Percentiles rank a stretch among this genome's conserved stretches.
phyloP scores from a whole-genome alignment of 2,113 vertebrate genomes.

The Equus przewalskii region DNA sequence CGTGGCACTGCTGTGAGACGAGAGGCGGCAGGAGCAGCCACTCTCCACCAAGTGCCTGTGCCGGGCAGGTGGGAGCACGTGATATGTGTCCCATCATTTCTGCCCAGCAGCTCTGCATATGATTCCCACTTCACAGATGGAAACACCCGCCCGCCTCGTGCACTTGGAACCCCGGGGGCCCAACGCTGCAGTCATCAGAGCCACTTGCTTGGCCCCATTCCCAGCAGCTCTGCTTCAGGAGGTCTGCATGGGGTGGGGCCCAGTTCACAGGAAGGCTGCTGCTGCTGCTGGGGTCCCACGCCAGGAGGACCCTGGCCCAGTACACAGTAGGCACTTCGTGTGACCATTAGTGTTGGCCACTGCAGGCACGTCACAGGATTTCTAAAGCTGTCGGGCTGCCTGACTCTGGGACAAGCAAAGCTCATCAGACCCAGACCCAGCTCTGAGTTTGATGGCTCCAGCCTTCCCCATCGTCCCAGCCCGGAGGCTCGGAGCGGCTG shows the following conservation, averaged over 20 bases:
- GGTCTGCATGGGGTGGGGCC: neutral
- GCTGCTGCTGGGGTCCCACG: neutral
- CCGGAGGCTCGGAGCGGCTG: neutral
- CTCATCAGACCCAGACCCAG: neutral
- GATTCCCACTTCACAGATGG: neutral
- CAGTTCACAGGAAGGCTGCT: neutral
- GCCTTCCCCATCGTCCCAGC: neutral
- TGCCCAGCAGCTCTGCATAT: neutral
- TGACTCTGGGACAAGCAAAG: neutral
- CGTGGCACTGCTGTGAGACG: accelerated
- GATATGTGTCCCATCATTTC: neutral
- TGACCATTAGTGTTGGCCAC: too few relatives aligned
- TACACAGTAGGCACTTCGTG: accelerated
- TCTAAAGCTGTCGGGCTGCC: neutral
- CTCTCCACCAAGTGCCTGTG: accelerated
- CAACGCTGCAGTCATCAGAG: neutral
- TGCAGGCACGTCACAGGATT: neutral
- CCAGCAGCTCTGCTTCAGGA: neutral
- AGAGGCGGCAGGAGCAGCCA: neutral
- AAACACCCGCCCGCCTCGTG: neutral
- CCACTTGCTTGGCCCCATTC: neutral
- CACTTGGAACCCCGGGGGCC: neutral
- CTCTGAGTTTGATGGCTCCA: neutral
- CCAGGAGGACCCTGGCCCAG: neutral
- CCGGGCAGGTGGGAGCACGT: neutral